phyloP scores from a whole-genome alignment of 2,797 vertebrate species.

The Balearica regulorum region DNA sequence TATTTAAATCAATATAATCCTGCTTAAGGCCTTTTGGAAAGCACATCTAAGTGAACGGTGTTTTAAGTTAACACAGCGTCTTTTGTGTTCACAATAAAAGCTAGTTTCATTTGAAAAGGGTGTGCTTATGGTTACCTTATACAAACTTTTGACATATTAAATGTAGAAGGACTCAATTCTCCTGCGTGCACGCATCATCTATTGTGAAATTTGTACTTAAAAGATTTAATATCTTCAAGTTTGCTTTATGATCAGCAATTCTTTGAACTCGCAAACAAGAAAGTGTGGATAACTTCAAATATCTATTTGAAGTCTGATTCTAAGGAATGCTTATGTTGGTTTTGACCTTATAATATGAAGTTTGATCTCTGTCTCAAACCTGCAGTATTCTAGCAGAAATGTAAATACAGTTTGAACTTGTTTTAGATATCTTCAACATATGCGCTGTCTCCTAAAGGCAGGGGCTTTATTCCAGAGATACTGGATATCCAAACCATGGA shows the following conservation, averaged over 20 bases:
- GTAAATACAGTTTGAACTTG: not conserved
- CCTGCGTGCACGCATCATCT: not conserved
- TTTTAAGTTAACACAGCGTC: not conserved
- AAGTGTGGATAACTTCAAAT: slow-evolving; percentile 20
- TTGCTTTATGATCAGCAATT: slow-evolving; percentile 12
- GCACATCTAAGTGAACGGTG: not conserved
- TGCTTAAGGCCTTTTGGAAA: slow-evolving; percentile 33
- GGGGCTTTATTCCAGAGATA: not conserved
- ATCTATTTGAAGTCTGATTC: slow-evolving; percentile 29
- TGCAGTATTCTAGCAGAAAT: not conserved
- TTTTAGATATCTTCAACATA: not conserved
- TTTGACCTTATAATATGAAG: slow-evolving; percentile 3
- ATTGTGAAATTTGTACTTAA: not conserved
- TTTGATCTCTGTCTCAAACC: slow-evolving; percentile 25
- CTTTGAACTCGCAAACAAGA: not conserved
- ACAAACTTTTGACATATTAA: not conserved
- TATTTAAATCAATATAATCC: slow-evolving; percentile 19
- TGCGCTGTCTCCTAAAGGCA: not conserved
- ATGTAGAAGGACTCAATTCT: not conserved
- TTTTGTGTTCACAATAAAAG: not conserved
- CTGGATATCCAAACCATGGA: not conserved
- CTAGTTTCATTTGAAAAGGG: not conserved
- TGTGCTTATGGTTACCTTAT: not conserved
- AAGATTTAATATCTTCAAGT: not conserved
- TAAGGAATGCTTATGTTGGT: slow-evolving; percentile 8